phyloP scores from a whole-genome alignment of 2,113 vertebrate species.

The Manacus vitellinus region DNA sequence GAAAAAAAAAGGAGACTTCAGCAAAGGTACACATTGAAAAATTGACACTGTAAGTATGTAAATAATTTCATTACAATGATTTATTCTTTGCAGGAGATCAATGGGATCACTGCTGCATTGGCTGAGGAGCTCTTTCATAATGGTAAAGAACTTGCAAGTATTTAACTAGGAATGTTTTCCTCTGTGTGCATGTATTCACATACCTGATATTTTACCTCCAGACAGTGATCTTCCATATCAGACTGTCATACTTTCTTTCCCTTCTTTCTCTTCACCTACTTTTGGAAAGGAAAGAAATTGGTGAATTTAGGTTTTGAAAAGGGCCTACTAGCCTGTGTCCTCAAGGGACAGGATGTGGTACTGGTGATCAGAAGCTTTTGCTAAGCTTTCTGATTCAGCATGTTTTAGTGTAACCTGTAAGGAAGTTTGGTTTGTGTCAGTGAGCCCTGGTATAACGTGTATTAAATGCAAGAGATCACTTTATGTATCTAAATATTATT shows the following conservation, averaged over 20 bases:
- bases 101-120: constrained; percentile 90
- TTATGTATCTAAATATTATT: background rate
- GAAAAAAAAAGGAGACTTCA: background rate
- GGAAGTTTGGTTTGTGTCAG: background rate
- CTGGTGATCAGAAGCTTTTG: background rate
- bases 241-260: background rate
- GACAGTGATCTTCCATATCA: background rate
- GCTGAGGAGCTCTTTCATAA: constrained; percentile 94
- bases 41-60: background rate
- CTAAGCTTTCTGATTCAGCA: background rate
- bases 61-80: background rate
- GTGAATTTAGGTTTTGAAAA: background rate
- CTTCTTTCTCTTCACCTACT: background rate
- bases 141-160: constrained; percentile 76
- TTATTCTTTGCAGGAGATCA: constrained; percentile 85
- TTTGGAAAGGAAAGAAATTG: background rate
- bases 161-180: background rate
- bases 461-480: background rate
- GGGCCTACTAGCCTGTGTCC: background rate
- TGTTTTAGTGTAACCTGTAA: background rate
- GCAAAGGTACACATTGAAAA: background rate
- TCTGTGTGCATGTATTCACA: background rate
- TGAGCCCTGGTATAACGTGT: background rate
- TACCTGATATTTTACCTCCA: background rate
- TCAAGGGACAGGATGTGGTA: background rate